Evolutionary conservation across 2,113 vertebrate species (phyloP).

Genomic region (Vidua chalybeata): DNA sequence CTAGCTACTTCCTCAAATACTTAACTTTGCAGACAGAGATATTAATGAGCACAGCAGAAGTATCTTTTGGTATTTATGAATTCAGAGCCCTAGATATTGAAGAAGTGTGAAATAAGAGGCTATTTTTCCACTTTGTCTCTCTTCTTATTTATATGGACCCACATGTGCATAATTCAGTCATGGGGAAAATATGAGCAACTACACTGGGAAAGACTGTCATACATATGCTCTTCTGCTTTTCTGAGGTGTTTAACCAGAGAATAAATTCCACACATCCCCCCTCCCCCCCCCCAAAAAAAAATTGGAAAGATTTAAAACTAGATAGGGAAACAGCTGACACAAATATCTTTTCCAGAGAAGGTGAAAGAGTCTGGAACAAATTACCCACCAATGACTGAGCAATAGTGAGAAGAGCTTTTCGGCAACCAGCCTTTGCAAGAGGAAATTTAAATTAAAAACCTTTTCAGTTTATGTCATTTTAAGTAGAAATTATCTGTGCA

Average conservation of each 20-base stretch:
- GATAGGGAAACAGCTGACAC: background rate
- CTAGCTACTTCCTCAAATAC: background rate
- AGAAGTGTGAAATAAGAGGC: background rate
- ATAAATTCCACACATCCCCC: background rate
- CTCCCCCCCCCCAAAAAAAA: background rate
- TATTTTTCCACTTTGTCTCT: background rate
- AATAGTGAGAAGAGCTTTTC: background rate
- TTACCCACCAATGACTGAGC: background rate
- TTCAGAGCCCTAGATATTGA: background rate
- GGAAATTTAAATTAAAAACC: conserved; percentile 25
- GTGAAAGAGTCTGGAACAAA: conserved; percentile 5
- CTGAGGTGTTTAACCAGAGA: background rate
- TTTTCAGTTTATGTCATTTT: background rate
- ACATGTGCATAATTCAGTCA: background rate
- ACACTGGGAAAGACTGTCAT: background rate
- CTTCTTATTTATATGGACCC: background rate
- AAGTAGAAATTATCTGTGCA: background rate
- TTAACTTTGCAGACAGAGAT: background rate
- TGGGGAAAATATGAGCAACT: background rate
- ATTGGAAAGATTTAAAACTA: background rate
- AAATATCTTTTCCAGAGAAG: background rate
- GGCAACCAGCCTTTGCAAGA: background rate
- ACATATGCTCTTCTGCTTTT: background rate
- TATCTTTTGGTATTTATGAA: background rate
- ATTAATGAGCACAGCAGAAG: background rate